Base-by-base conservation (phyloP, 2,888 invertebrate genomes). In the Scaptomyza reducta region DNA sequence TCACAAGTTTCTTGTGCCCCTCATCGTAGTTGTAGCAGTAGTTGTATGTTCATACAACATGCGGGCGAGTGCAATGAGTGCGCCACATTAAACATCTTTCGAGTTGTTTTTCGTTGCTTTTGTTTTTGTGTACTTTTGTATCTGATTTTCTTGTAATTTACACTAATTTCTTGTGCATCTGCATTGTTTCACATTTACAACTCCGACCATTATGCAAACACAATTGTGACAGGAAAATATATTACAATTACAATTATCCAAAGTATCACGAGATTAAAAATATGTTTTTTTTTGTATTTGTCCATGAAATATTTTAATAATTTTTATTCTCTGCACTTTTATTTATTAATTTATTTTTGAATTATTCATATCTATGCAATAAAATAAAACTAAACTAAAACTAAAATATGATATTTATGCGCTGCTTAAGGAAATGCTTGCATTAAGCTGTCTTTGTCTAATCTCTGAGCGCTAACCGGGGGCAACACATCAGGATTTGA, bases 1-100 rank as follows among this genome's bases (percentile, higher is more conserved):
- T 82, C 78, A 51, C 78, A 74, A 86, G 78, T 84, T 87, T 87
- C 86, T 77, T 67, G 55, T 44, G 41, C 45, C 54, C 45, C 25
- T 49, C 41, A 33, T 33, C 11, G 31, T 49, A 13, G 33, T 46
- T 10, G 62, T 29, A 31, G 29, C 31, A 27, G 31, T 49, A 33
- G 66, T 47, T 63, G 51, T 29, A 38, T 67, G 59, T 51, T 51
- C 44, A 53, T 65, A 25, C 65, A 65, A 53, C 44, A 62, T 79
- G 76, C 72, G 76, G 77, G 67, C 40, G 44, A 53, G 22, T 29
- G 29, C 53, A 51, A 62, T 59, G 59, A 59, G 57, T 53, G 55
- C 46, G 54, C 54, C 50, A 42, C 60, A 69, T 45, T 54, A 27
- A 50, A 53, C 44, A 54, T 42, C 40, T 56, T 66, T 38, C 53